Conservation (phyloP, 2,113 vertebrate species). For the Psilopsiagon aymara region DNA sequence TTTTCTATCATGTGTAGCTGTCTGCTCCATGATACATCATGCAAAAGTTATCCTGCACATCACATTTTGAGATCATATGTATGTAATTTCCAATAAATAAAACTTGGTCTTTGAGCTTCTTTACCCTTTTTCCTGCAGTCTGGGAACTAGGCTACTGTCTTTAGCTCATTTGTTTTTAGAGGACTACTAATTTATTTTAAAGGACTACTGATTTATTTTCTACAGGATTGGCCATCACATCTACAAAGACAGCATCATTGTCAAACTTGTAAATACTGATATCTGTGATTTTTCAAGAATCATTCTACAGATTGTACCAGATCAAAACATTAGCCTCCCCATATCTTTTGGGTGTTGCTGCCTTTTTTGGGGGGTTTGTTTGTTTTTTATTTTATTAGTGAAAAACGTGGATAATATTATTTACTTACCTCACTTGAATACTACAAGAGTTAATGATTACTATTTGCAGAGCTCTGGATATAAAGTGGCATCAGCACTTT, state of each 20-base stretch:
- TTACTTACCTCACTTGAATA: background rate
- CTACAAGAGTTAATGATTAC: background rate
- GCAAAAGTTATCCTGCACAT: background rate
- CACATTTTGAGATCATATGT: background rate
- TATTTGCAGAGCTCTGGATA: background rate
- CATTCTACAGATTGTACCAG: background rate
- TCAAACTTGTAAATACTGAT: background rate
- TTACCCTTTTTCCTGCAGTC: fast-evolving
- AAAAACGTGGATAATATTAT: background rate
- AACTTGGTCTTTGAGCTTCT: background rate
- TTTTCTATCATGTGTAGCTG: background rate
- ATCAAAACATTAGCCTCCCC: background rate
- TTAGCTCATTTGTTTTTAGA: background rate
- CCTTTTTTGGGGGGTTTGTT: background rate
- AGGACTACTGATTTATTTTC: background rate
- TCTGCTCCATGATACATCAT: background rate
- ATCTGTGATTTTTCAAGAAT: background rate
- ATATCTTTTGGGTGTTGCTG: background rate
- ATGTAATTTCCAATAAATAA: background rate
- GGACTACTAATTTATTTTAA: background rate
- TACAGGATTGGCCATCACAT: background rate
- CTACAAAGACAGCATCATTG: background rate
- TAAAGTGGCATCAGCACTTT: background rate
- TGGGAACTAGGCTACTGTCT: background rate
- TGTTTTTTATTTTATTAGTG: background rate